A percentile compares a stretch with the other conserved stretches of the same genome.
phyloP scores from a whole-genome alignment of 2,888 invertebrate genomes.

The Ophion ventricosus region DNA sequence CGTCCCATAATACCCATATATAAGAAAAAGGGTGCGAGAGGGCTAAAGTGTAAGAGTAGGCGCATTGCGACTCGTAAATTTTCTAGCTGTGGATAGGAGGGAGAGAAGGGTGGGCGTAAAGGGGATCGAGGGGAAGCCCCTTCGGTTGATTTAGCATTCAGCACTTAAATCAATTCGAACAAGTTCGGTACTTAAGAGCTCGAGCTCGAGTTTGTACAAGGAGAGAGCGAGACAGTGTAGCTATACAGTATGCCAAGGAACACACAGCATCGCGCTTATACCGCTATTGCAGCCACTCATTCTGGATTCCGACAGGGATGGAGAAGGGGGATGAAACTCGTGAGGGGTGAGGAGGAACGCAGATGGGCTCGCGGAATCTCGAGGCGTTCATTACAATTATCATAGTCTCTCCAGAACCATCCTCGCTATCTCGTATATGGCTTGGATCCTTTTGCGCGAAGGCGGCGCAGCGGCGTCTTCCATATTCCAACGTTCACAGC shows the following conservation, averaged over 20 bases:
- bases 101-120: too few relatives aligned
- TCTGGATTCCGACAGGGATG: slow-evolving; percentile 56
- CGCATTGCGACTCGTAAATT: slow-evolving; percentile 77
- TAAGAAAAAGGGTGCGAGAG: slow-evolving; percentile 26
- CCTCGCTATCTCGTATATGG: slow-evolving; percentile 39
- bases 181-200: slow-evolving; percentile 83
- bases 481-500: slow-evolving; percentile 12
- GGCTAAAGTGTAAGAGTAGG: slow-evolving; percentile 51
- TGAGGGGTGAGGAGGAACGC: slow-evolving; percentile 76
- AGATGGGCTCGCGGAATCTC: slow-evolving; percentile 82
- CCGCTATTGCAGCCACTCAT: slow-evolving; percentile 54
- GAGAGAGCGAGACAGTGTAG: slow-evolving; percentile 63
- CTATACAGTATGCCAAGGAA: slow-evolving; percentile 17
- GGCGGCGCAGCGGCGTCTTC: neutral
- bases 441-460: slow-evolving; percentile 24
- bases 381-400: slow-evolving; percentile 83
- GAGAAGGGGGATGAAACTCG: slow-evolving; percentile 55
- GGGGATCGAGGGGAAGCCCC: slow-evolving; percentile 70
- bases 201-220: slow-evolving; percentile 78
- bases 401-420: slow-evolving; percentile 80
- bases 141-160: slow-evolving; percentile 83
- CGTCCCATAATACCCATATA: slow-evolving; percentile 20
- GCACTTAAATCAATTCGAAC: slow-evolving; percentile 83
- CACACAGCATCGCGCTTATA: slow-evolving; percentile 40
- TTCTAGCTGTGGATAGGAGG: slow-evolving; percentile 55